Percentiles rank a stretch among this genome's conserved stretches.
Conservation (phyloP, 2,113 vertebrate genomes). For the Pseudopipra pipra region DNA sequence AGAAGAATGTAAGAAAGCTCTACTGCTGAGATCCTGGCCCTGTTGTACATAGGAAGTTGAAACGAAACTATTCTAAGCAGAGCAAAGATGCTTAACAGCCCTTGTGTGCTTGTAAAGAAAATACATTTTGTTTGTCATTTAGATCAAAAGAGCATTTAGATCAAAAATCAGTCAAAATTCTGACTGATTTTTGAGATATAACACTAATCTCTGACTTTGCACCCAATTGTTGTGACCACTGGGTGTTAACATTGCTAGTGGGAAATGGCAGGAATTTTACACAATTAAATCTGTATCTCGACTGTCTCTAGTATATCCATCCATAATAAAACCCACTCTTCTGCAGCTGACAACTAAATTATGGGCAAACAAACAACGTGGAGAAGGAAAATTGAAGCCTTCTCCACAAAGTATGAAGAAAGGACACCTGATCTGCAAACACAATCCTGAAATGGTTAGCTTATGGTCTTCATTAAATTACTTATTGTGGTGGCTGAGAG, state of each 20-base stretch:
- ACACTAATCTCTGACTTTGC: not conserved
- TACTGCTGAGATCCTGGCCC: not conserved
- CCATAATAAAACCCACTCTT: not conserved
- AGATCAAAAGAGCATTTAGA: not conserved
- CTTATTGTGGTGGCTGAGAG: not conserved
- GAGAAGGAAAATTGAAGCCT: not conserved
- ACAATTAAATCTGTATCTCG: not conserved
- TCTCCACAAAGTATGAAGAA: not conserved
- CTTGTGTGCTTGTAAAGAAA: not conserved
- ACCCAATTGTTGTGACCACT: not conserved
- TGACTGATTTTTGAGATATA: not conserved
- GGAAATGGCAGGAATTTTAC: not conserved
- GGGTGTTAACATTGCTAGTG: not conserved
- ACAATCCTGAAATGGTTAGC: not conserved
- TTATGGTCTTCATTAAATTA: not conserved
- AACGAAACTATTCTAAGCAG: not conserved
- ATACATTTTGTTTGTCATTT: not conserved
- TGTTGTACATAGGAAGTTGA: not conserved
- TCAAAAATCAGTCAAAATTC: not conserved
- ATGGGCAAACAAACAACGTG: not conserved
- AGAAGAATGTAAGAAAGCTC: slow-evolving; percentile 22
- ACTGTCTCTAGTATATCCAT: not conserved
- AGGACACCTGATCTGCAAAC: not conserved
- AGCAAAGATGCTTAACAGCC: not conserved
- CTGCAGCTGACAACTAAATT: not conserved